Conservation (phyloP, 2,888 invertebrate genomes). For the Tetranychus truncatus region DNA sequence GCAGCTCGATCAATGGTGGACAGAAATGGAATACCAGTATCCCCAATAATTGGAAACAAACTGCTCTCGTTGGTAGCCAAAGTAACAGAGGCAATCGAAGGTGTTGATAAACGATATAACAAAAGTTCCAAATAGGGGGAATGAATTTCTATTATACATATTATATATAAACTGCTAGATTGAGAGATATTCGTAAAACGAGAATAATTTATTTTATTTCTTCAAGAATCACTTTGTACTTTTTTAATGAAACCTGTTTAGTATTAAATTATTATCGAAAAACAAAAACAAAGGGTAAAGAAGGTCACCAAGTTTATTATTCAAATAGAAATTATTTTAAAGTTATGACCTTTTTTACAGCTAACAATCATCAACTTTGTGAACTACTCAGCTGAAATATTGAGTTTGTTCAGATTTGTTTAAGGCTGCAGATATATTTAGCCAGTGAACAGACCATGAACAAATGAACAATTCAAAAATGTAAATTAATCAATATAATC, state of each 20-base stretch:
- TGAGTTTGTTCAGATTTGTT: too few species aligned
- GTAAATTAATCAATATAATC: too few species aligned
- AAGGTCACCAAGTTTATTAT: neutral
- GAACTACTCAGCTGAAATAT: too few species aligned
- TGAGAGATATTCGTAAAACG: neutral
- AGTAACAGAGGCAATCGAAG: slow-evolving; percentile 3
- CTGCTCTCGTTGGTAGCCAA: neutral
- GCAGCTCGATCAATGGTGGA: neutral
- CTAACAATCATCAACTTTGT: too few species aligned
- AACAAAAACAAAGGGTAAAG: neutral
- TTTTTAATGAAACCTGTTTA: neutral
- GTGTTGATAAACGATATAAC: slow-evolving; percentile 2
- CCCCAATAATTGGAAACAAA: neutral
- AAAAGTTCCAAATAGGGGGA: neutral
- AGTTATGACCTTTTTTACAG: too few species aligned
- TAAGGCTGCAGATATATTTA: too few species aligned
- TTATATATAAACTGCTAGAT: neutral
- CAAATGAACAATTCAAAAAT: too few species aligned
- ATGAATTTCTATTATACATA: neutral
- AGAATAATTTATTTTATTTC: neutral
- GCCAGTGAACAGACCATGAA: too few species aligned
- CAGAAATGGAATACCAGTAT: neutral
- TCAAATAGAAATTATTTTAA: too few species aligned
- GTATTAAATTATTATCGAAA: neutral
- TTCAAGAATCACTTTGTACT: neutral